phyloP scores from a whole-genome alignment of 2,888 invertebrate species.

The Stictocephala bisonia region DNA sequence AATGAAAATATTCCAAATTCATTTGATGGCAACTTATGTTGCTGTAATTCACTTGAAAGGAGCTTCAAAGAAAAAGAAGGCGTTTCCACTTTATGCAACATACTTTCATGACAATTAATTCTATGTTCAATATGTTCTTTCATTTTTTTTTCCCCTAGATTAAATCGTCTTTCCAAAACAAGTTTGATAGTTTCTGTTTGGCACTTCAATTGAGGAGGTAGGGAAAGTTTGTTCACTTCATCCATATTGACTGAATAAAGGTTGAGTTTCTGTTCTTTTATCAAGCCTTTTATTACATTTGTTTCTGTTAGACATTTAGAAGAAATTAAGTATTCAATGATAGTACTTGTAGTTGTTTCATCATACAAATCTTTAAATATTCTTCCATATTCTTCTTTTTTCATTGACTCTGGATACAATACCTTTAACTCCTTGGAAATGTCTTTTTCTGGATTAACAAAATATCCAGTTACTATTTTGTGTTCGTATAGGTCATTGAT shows the following conservation, averaged over 20 bases:
- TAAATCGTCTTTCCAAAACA: background rate
- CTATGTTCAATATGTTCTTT: background rate
- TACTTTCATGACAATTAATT: background rate
- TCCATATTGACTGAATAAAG: too few relatives aligned
- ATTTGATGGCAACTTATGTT: conserved; percentile 16
- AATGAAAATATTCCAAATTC: conserved; percentile 54
- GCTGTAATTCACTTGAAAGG: background rate
- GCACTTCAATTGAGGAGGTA: background rate
- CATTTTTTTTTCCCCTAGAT: background rate
- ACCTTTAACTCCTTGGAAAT: too few relatives aligned
- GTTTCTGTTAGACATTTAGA: background rate
- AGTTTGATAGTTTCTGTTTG: background rate
- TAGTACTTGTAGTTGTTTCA: background rate
- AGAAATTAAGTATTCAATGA: conserved; percentile 6
- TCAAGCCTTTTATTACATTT: background rate
- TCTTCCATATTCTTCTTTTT: background rate
- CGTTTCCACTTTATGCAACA: background rate
- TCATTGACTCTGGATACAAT: background rate
- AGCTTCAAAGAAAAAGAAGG: background rate
- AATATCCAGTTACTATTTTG: background rate
- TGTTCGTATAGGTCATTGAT: background rate
- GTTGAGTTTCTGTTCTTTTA: background rate
- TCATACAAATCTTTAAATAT: background rate
- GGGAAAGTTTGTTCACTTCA: too few relatives aligned
- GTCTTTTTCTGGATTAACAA: background rate